These are phyloP conservation scores for Paratrypauchen microcephalus DNA, from an alignment of 2,797 vertebrate genomes.

Conservation along the genomic window DNA sequence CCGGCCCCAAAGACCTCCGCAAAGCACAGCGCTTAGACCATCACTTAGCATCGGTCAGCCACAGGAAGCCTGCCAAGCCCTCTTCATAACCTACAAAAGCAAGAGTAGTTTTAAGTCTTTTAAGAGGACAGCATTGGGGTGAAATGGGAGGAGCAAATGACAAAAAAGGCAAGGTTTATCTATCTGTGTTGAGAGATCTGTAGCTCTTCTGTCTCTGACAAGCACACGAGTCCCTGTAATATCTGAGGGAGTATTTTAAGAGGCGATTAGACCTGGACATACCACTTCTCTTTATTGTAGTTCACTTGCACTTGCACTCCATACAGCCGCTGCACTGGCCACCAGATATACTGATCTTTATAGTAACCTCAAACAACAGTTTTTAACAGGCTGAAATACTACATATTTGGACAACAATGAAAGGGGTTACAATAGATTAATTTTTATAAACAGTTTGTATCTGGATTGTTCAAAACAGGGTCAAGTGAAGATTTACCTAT, in stretches of 20 bases:
- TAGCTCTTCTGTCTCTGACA: conserved; percentile 51
- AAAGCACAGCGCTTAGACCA: conserved; percentile 66
- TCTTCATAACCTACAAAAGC: conserved; percentile 42
- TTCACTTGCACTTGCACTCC: conserved; percentile 25
- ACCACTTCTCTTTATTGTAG: conserved; percentile 49
- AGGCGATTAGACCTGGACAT: conserved; percentile 61
- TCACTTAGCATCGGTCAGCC: conserved; percentile 51
- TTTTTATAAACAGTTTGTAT: neutral
- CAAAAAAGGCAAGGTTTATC: conserved; percentile 39
- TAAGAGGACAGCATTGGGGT: conserved; percentile 1
- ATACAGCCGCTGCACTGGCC: conserved; percentile 30
- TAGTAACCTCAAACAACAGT: conserved; percentile 6
- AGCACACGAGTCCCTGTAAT: conserved; percentile 46
- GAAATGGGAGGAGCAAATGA: conserved; percentile 20
- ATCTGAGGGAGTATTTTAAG: conserved; percentile 72
- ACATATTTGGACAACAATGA: neutral
- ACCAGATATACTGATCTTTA: conserved; percentile 26
- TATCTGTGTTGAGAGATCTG: conserved; percentile 27
- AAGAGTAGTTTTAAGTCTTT: conserved; percentile 9
- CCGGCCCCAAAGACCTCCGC: conserved; percentile 65
- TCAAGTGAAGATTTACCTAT: no score
- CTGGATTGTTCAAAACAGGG: no score
- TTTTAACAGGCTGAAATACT: neutral
- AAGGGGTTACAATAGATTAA: neutral
- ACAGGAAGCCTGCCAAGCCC: conserved; percentile 46